A percentile compares a stretch with the other conserved stretches of the same genome.
Conservation (phyloP, 2,113 vertebrate genomes). For the Copsychus sechellarum region DNA sequence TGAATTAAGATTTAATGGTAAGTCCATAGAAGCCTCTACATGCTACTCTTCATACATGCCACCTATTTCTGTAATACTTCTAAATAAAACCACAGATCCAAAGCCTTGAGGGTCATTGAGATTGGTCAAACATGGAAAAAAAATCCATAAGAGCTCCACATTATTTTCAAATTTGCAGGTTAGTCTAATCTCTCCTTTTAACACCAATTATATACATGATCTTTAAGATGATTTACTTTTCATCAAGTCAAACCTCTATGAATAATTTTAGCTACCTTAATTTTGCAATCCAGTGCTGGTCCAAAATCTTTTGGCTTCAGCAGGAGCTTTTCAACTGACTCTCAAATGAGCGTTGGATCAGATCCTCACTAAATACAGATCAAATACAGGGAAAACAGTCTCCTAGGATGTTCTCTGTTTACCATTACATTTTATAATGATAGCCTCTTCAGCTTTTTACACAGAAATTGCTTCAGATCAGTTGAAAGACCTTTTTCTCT, state of each 20-base stretch:
- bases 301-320: neutral
- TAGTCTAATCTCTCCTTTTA: neutral
- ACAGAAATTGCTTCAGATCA: conserved; percentile 31
- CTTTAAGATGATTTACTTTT: neutral
- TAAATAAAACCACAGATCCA: neutral
- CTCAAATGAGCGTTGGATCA: neutral
- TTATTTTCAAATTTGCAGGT: neutral
- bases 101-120: neutral
- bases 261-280: neutral
- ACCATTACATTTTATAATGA: conserved; percentile 12
- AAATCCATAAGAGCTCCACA: neutral
- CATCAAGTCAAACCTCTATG: neutral
- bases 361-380: neutral
- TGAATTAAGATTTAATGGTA: neutral
- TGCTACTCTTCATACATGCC: neutral
- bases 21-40: neutral
- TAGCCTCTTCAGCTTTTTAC: neutral
- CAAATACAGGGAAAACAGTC: neutral
- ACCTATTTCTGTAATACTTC: neutral
- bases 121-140: neutral
- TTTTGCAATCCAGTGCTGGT: neutral
- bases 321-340: neutral
- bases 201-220: neutral
- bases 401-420: conserved; percentile 16
- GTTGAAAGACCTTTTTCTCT: conserved; percentile 52